Evolutionary conservation across 2,113 vertebrate species (phyloP), one percentile per base, ranked within the genome.

Genomic region (Formicarius rufipectus): DNA sequence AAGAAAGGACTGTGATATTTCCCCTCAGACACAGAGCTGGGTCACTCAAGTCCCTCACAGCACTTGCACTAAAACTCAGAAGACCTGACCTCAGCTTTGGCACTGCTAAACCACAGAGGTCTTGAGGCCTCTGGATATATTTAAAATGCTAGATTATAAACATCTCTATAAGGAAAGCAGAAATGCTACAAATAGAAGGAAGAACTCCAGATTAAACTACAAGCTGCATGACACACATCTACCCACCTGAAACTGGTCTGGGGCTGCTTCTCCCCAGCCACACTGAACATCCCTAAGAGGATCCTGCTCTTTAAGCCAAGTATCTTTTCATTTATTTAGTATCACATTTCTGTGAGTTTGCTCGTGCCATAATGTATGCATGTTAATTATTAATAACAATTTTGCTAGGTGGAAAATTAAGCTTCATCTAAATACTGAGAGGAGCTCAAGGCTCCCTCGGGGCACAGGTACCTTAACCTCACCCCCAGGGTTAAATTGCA

Each of bases 341-440:
- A 30, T 47, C 37, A 64, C 3, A 1, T 64, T 84, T 72, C 44
- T 58, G 19, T 50, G 18, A 37, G 15, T 64, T 84, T 76, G 49
- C 66, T 84, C 92, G 75, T 42, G 60, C 25, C 75, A 22, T 75
- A 79, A 79, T 82, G 9, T 13, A 24, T 33, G 40, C 10, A 40
- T 8, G 37, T 50, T 63, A 67, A 73, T 69, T 72, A 56, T 22
- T 44, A 72, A 62, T 44, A 72, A 62, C 60, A 45, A 17, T 44
- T 81, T n/a, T 49, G 25, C 47, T 69, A 45, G 66, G 55, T 8
- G 4, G 39, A 75, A 87, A 89, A 68, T n/a, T 44, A 64, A 72
- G 45, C 56, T 68, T 78, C 5, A 62, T 79, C 58, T 66, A 24
- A 93, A 82, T 78, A 62, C 6, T 76, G 81, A 91, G 84, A 89